Conservation (phyloP, 2,888 invertebrate genomes). For the Andrena fulva region DNA sequence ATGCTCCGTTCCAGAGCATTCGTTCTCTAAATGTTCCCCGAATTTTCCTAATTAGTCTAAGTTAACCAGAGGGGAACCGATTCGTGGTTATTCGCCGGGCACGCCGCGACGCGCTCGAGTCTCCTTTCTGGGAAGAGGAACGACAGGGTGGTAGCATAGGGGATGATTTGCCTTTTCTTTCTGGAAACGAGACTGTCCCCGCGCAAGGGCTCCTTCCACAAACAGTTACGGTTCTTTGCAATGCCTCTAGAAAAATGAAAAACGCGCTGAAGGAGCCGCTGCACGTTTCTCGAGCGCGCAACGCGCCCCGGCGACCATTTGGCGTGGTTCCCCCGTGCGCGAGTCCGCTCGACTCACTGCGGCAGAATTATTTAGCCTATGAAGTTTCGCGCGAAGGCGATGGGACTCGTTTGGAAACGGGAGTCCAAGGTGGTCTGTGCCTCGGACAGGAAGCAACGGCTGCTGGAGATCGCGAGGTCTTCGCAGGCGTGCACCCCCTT, state of each 20-base stretch:
- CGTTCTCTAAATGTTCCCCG: slow-evolving; percentile 4
- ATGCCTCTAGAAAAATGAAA: slow-evolving; percentile 51
- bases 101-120: neutral
- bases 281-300: neutral
- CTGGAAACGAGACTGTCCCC: neutral
- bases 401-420: neutral
- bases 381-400: neutral
- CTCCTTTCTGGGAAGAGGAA: neutral
- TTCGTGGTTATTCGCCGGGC: neutral
- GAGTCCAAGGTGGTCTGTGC: neutral
- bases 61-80: neutral
- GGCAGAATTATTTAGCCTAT: neutral
- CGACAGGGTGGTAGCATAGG: neutral
- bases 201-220: slow-evolving; percentile 26
- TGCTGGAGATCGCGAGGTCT: neutral
- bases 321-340: neutral
- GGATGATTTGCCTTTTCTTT: neutral
- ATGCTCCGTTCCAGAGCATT: neutral
- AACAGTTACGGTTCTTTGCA: slow-evolving; percentile 18
- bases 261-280: slow-evolving; percentile 41
- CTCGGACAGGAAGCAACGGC: neutral
- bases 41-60: slow-evolving; percentile 26
- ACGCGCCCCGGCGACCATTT: neutral
- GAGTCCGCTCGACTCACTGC: neutral
- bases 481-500: neutral